A percentile compares a stretch with the other conserved stretches of the same genome.
Evolutionary conservation across 2,113 vertebrate genomes (phyloP).

Genomic region (Phrynocephalus versicolor): DNA sequence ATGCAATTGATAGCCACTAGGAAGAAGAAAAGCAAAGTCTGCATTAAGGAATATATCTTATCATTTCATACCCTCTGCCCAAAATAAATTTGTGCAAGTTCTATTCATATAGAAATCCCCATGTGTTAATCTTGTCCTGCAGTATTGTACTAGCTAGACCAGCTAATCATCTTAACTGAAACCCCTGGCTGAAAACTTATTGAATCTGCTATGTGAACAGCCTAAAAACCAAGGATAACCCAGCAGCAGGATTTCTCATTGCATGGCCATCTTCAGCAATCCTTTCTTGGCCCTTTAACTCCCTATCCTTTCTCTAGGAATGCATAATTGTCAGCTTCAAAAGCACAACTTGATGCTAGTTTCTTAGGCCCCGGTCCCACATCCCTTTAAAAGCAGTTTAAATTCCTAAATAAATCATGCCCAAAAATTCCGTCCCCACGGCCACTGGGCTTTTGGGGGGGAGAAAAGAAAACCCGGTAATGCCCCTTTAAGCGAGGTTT

Average conservation of each 20-base stretch:
- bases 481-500: too few relatives aligned
- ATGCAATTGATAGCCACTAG: slow-evolving; percentile 21
- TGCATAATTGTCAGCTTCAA: too few relatives aligned
- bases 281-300: neutral
- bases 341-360: too few relatives aligned
- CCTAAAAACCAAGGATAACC: slow-evolving; percentile 29
- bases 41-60: neutral
- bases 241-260: neutral
- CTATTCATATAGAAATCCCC: slow-evolving; percentile 46
- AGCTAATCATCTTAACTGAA: slow-evolving; percentile 52
- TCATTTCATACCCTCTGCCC: neutral
- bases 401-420: too few relatives aligned
- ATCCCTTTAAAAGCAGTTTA: too few relatives aligned
- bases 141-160: slow-evolving; percentile 44
- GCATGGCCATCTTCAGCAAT: neutral
- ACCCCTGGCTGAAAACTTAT: slow-evolving; percentile 40
- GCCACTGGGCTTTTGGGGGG: too few relatives aligned
- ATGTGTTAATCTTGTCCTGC: slow-evolving; percentile 46
- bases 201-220: slow-evolving; percentile 29
- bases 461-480: too few relatives aligned
- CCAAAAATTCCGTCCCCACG: too few relatives aligned
- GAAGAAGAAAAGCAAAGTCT: slow-evolving; percentile 28
- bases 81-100: slow-evolving; percentile 28
- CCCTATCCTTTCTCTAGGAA: too few relatives aligned
- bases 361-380: too few relatives aligned